These are phyloP conservation scores for Trogon surrucura DNA, from an alignment of 2,113 vertebrate species.

Conservation along the genomic window DNA sequence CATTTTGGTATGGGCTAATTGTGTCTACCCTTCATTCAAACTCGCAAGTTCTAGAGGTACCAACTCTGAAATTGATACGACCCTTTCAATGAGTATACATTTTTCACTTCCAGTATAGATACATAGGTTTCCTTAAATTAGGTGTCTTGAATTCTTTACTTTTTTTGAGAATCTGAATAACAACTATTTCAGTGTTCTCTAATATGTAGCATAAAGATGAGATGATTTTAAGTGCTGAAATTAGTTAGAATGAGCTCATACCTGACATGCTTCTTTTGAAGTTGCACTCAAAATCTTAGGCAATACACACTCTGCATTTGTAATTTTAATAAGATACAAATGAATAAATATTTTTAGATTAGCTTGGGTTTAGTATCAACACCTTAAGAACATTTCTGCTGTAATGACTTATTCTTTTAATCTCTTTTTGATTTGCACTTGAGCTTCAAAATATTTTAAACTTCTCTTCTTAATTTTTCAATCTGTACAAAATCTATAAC, in stretches of 20 bases:
- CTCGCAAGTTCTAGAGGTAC: neutral
- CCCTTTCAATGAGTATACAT: neutral
- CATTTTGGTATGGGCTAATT: conserved; percentile 5
- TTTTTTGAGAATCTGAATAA: neutral
- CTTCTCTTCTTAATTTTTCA: neutral
- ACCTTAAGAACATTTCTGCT: neutral
- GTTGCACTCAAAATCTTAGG: neutral
- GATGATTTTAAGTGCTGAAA: neutral
- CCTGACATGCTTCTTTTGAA: neutral
- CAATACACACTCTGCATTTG: neutral
- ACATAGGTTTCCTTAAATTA: neutral
- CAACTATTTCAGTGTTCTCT: neutral
- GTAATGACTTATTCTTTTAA: neutral
- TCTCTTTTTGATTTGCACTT: neutral
- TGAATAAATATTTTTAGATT: neutral
- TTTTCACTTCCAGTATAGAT: neutral
- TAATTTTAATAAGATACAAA: neutral
- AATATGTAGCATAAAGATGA: neutral
- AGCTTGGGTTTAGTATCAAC: neutral
- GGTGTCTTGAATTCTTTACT: neutral
- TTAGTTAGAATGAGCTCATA: neutral
- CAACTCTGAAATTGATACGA: neutral
- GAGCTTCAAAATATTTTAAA: conserved; percentile 20
- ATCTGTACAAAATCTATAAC: conserved; percentile 27
- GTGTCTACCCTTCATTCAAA: neutral